A percentile compares a stretch with the other conserved stretches of the same genome.
Evolutionary conservation across 2,113 vertebrate genomes (phyloP).

Genomic region (Ceratotherium simum): DNA sequence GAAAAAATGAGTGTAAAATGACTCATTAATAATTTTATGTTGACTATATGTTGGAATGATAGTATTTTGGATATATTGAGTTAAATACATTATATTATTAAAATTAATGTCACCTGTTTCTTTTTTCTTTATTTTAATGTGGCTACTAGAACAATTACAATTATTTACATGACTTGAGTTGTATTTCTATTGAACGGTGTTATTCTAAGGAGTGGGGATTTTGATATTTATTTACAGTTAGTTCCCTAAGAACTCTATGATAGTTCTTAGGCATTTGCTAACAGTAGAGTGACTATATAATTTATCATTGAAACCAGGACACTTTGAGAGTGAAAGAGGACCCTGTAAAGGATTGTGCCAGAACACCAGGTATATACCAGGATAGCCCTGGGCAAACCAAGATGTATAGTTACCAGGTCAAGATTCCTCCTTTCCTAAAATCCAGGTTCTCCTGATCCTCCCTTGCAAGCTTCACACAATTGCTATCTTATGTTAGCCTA

Average conservation of each 20-base stretch:
- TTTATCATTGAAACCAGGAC: not conserved
- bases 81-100: slow-evolving; percentile 6
- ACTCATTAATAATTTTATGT: not conserved
- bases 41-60: not conserved
- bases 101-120: not conserved
- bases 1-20: not conserved
- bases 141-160: not conserved
- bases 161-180: not conserved
- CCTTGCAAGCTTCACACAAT: not conserved
- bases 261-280: not conserved
- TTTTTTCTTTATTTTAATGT: not conserved
- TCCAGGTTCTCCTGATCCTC: not conserved
- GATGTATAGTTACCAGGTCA: not conserved
- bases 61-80: not conserved
- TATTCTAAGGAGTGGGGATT: not conserved
- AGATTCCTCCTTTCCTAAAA: slow-evolving; percentile 27
- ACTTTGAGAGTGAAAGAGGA: not conserved
- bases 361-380: not conserved
- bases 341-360: not conserved
- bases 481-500: not conserved
- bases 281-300: not conserved
- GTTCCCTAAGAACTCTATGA: not conserved
- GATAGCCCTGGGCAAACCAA: not conserved
- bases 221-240: not conserved
- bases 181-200: not conserved